phyloP scores from a whole-genome alignment of 2,797 vertebrate species.

The Tolypeutes matacus region DNA sequence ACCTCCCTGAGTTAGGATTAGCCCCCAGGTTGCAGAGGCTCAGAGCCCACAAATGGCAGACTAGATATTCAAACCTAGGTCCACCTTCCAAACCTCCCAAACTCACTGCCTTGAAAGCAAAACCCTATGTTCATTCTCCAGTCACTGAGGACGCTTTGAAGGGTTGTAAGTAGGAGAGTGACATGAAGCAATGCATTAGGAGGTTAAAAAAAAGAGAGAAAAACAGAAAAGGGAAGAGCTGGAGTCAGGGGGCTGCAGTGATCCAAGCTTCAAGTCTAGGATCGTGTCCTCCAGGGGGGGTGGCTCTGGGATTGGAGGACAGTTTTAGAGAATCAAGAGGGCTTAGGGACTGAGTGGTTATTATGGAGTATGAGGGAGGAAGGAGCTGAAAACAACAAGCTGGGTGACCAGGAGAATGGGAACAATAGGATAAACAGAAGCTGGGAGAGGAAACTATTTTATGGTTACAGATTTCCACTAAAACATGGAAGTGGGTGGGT shows the following conservation, averaged over 20 bases:
- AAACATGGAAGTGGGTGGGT: background rate
- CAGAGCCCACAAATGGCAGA: too few species aligned
- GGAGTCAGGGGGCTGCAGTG: background rate
- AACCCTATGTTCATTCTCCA: background rate
- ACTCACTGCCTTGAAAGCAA: background rate
- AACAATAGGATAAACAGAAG: background rate
- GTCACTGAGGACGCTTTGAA: background rate
- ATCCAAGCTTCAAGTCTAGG: background rate
- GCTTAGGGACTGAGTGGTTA: background rate
- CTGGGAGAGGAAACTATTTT: background rate
- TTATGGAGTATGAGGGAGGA: background rate
- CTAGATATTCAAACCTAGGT: background rate
- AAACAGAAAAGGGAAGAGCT: background rate
- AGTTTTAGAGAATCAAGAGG: background rate
- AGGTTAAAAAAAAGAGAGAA: background rate
- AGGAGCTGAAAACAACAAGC: background rate
- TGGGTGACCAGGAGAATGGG: background rate
- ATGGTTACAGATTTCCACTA: background rate
- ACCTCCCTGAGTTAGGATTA: background rate
- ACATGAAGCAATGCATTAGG: background rate
- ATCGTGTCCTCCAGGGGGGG: background rate
- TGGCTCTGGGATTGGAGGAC: background rate
- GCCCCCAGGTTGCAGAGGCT: background rate
- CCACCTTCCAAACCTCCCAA: background rate
- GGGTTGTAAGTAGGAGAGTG: background rate